Conservation (phyloP, 2,113 vertebrate genomes). For the Rhabdomys dilectus region DNA sequence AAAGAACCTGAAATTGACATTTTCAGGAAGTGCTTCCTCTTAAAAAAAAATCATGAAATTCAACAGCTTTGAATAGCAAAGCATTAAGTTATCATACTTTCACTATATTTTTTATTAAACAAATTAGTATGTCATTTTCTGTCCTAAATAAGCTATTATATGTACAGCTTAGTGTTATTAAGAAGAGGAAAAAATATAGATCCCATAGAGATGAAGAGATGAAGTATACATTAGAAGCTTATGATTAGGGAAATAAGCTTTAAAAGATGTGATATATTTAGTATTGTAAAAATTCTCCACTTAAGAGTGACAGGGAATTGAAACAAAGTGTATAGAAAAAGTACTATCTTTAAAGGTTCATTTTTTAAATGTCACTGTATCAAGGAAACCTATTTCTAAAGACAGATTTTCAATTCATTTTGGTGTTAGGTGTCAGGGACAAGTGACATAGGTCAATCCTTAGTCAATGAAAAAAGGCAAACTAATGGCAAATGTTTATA, state of each 20-base stretch:
- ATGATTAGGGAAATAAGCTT: conserved; percentile 68
- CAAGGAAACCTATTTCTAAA: conserved; percentile 61
- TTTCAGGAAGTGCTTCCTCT: conserved; percentile 27
- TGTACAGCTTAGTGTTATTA: not conserved
- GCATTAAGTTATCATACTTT: conserved; percentile 37
- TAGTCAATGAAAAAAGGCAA: conserved; percentile 60
- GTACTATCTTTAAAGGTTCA: conserved; percentile 73
- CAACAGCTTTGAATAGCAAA: conserved; percentile 38
- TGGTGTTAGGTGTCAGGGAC: conserved; percentile 63
- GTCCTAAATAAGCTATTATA: not conserved
- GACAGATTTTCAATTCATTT: conserved; percentile 72
- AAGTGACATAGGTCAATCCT: conserved; percentile 71
- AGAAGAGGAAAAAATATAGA: conserved; percentile 58
- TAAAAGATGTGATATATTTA: conserved; percentile 56
- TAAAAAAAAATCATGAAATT: conserved; percentile 13
- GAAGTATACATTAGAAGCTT: conserved; percentile 11
- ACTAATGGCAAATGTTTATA: conserved; percentile 65
- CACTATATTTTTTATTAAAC: not conserved
- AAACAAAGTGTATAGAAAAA: conserved; percentile 75
- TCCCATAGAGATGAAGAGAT: not conserved
- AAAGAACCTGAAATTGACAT: not conserved
- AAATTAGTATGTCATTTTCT: not conserved
- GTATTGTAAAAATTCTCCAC: conserved; percentile 73
- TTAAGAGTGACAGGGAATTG: conserved; percentile 73
- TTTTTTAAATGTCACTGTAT: conserved; percentile 79